Base-by-base conservation (phyloP, 2,888 invertebrate species). In the Brenthis hecate region DNA sequence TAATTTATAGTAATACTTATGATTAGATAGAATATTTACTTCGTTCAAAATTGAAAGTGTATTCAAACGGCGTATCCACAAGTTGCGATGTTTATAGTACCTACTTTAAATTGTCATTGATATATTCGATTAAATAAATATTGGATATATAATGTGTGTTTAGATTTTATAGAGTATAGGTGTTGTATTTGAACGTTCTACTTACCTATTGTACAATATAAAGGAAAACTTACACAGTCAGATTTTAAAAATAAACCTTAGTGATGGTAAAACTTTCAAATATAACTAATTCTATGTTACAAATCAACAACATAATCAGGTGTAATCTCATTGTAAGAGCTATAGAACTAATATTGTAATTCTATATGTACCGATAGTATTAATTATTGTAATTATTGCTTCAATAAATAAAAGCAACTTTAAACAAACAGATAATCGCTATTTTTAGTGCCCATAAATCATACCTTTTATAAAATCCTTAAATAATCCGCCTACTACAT, bases 371-470 rank as follows among this genome's bases (percentile, higher is more conserved):
- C 77, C 79, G 81, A 81, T 81, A 75, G 74, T 80, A 83, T 82
- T 80, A 80, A 76, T 74, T 72, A 74, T 75, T 84, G 83, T 86
- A 86, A 86, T 84, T 82, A 87, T 81, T 84, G 88, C 88, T 88
- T 88, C 84, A 84, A 80, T 83, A 81, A 85, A 86, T 84, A 85
- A 87, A 87, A 85, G 85, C 85, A 85, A 87, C 73, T 82, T 85
- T 84, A 84, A 81, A 82, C 80, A 81, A 80, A 77, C 28, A 53
- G 36, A 1, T 36, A 6, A 36, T 36, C 36, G 61, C 56, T 66
- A 48, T 69, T 57, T 68, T 69, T 57, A 32, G 48, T 36, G 11
- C 36, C 36, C 11, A 8, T 43, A 43, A 8, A 36, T 36, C 36
- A 36, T 36, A 36, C 36, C 6, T 36, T 36, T 36, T 36, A 36